Evolutionary conservation across 2,888 invertebrate genomes (phyloP), one percentile per base, ranked within the genome.

Genomic region (Xestia sexstrigata): DNA sequence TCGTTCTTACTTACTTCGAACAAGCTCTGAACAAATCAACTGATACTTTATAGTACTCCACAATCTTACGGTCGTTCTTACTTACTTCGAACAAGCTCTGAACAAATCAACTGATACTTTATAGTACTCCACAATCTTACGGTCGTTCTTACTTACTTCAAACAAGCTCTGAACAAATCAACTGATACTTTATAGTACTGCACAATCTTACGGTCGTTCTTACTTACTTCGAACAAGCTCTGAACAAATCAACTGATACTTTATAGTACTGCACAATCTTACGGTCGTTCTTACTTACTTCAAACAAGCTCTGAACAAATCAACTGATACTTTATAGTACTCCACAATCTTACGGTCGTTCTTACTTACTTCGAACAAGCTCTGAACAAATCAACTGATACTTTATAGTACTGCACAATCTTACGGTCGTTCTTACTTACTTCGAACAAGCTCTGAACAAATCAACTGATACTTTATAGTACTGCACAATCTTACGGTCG

Each of bases 81-180:
- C 39, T 4, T 30, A 35, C 35, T 77, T 55, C 23, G 8, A 52
- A 3, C 58, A 58, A 23, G 13, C 68, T n/a, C n/a, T 11, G 42
- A 52, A 39, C 35, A 74, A 39, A 23, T 74, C 35, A 39, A 8
- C 60, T 23, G 17, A 62, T 75, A 69, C 68, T 58, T 68, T 68
- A 0, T 23, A n/a, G 11, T 39, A 23, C 23, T 26, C 1, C 26
- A 47, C 9, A 42, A 4, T 26, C 9, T 42, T 4, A n/a, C 42
- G 2, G 42, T n/a, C n/a, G n/a, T 42, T n/a, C 1, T n/a, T 15
- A 52, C 39, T 4, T 30, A 35, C 35, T 77, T 55, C 23, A 6
- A 52, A 3, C 58, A 58, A 23, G 13, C 68, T n/a, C n/a, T 11
- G 42, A 52, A 39, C 35, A 74, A 39, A 23, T 74, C 35, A 39